Conservation (phyloP, 2,797 vertebrate genomes). For the Ptychadena robeensis region DNA sequence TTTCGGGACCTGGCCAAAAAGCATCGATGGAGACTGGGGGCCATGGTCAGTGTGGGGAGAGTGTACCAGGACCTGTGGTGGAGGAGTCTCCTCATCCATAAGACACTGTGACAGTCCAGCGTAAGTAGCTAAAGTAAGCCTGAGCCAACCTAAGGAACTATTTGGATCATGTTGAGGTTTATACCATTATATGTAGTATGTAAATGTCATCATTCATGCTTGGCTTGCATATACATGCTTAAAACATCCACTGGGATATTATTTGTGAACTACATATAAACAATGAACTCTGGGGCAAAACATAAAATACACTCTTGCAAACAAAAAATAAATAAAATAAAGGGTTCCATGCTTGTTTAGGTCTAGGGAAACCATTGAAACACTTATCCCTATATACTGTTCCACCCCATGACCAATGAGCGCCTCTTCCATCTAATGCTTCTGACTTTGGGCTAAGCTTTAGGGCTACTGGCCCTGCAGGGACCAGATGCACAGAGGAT, state of each 20-base stretch:
- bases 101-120: conserved; percentile 99
- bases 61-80: conserved; percentile 97
- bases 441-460: too few species aligned
- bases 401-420: too few species aligned
- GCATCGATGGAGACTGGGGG: conserved; percentile 91
- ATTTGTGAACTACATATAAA: not conserved
- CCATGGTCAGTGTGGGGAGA: conserved; percentile 96
- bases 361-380: too few species aligned
- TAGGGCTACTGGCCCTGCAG: too few species aligned
- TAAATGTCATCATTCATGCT: conserved; percentile 68
- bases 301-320: too few species aligned
- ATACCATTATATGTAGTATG: conserved; percentile 75
- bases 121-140: conserved; percentile 99
- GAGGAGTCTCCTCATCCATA: conserved; percentile 95
- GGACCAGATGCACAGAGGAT: too few species aligned
- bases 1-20: conserved; percentile 96
- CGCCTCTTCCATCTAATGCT: too few species aligned
- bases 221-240: not conserved
- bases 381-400: too few species aligned
- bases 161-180: conserved; percentile 76
- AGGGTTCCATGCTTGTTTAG: too few species aligned
- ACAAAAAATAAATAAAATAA: too few species aligned
- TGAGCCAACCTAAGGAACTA: conserved; percentile 86
- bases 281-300: too few species aligned
- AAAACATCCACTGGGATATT: not conserved